Percentiles rank a stretch among this genome's conserved stretches.
Conservation (phyloP, 2,113 vertebrate species). For the Scartelaos histophorus region DNA sequence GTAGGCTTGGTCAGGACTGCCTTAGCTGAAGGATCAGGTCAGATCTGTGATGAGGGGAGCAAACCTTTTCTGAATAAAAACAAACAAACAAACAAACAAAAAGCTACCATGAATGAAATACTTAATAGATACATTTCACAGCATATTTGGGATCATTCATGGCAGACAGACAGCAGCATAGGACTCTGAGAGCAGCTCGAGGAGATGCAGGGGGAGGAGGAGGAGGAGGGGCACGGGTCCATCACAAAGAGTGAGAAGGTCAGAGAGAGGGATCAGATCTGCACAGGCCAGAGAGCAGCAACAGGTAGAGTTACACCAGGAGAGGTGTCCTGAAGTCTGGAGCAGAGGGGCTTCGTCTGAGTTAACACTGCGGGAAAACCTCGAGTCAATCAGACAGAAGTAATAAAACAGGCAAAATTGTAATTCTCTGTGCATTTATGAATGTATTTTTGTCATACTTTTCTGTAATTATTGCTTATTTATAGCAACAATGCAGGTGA, state of each 20-base stretch:
- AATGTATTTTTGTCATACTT: not conserved
- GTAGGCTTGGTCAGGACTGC: not conserved
- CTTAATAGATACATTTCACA: no score
- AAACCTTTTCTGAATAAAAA: no score
- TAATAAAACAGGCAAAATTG: not conserved
- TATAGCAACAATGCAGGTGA: no score
- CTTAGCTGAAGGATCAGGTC: not conserved
- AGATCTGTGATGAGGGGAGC: no score
- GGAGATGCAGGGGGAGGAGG: conserved; percentile 25
- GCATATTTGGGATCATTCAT: no score
- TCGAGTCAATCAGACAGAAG: not conserved
- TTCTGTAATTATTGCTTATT: not conserved
- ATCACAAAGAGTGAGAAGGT: conserved; percentile 66
- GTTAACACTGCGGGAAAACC: not conserved
- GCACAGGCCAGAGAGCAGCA: conserved; percentile 29
- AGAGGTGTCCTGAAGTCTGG: conserved; percentile 53
- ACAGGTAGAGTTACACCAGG: conserved; percentile 59
- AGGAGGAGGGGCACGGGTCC: conserved; percentile 42
- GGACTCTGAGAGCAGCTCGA: conserved; percentile 57
- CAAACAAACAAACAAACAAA: no score
- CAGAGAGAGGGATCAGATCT: conserved; percentile 66
- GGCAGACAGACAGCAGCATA: conserved; percentile 6
- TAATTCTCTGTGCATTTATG: not conserved
- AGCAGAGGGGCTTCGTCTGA: not conserved
- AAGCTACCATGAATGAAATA: no score